Base-by-base conservation (phyloP, 2,797 vertebrate genomes). In the Pogoniulus pusillus region DNA sequence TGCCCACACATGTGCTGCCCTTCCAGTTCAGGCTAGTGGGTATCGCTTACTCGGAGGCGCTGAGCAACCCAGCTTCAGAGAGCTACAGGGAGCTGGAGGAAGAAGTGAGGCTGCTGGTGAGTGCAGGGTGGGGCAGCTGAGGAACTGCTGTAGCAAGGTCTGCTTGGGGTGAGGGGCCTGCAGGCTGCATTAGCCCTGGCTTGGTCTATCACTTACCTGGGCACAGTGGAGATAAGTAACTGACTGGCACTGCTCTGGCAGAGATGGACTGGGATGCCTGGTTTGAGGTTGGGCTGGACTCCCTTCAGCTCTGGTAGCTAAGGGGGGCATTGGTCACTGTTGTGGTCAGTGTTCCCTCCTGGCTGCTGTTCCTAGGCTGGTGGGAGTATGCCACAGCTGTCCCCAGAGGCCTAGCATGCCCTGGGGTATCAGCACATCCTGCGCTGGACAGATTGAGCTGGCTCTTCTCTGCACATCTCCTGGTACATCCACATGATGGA, bases 21-120 rank as follows among this genome's bases (percentile, higher is more conserved):
- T 27, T 96, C 71, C 72, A 27, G 7, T 96, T 97, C 63, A 20
- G 4, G 15, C 79, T 96, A 54, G 10, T 15, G 54, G 70, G 57
- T 6, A 9, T 94, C 0, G 1, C 54, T 5, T 96, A 77, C 35
- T 60, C 10, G 0, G 14, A 62, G 1, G 66, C 43, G 9, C 92
- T 95, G 71, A 37, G n/a, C 37, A 77, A 53, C 39, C 57, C 32
- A 2, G 23, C 54, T 6, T 96, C 91, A 0, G 29, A 35, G 29
- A 78, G 74, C 51, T 96, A 90, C 80, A 45, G 2, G 79, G 43
- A 55, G 8, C 81, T 95, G 60, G 68, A 90, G 55, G 27, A 7
- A 37, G 84, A 96, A 45, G 84, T 96, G 58, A 81, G 0, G 1
- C 29, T 91, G 47, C 72, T 83, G 9, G 89, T 95, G 82, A 93